Percentiles rank a stretch among this genome's conserved stretches.
phyloP scores from a whole-genome alignment of 1,140 invertebrate species.

The Teleogryllus occipitalis region DNA sequence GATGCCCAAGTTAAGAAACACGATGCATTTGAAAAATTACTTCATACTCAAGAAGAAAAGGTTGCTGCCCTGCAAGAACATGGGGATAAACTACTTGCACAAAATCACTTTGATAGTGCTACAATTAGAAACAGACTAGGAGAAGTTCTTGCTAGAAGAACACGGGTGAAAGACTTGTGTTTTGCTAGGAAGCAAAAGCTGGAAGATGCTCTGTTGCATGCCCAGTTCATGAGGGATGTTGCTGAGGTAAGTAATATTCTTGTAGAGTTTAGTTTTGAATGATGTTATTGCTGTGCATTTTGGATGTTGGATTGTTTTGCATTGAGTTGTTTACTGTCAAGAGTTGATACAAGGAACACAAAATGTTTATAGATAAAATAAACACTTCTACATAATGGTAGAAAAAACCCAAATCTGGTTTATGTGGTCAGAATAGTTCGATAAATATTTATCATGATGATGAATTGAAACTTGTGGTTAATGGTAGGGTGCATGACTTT shows the following conservation, averaged over 20 bases:
- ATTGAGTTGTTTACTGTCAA: no score
- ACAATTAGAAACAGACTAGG: slow-evolving; percentile 65
- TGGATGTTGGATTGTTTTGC: no score
- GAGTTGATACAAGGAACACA: no score
- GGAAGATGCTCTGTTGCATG: slow-evolving; percentile 72
- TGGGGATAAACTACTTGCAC: slow-evolving; percentile 77
- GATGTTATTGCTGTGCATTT: no score
- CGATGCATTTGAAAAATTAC: slow-evolving; percentile 80
- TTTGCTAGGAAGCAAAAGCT: slow-evolving; percentile 53
- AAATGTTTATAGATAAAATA: no score
- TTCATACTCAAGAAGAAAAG: slow-evolving; percentile 81
- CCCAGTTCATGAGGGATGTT: slow-evolving; percentile 85
- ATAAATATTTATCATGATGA: no score
- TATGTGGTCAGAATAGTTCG: no score
- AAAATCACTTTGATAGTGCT: slow-evolving; percentile 89
- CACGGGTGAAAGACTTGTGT: slow-evolving; percentile 61
- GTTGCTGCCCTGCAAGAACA: slow-evolving; percentile 74
- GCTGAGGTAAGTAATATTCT: slow-evolving; percentile 48
- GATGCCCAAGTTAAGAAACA: slow-evolving; percentile 80
- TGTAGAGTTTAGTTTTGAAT: no score
- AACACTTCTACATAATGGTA: no score
- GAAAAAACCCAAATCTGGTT: no score
- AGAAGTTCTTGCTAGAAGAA: slow-evolving; percentile 60
- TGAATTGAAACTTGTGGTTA: no score
- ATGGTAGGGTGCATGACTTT: no score